Conservation (phyloP, 2,113 vertebrate species). For the Thymallus thymallus region DNA sequence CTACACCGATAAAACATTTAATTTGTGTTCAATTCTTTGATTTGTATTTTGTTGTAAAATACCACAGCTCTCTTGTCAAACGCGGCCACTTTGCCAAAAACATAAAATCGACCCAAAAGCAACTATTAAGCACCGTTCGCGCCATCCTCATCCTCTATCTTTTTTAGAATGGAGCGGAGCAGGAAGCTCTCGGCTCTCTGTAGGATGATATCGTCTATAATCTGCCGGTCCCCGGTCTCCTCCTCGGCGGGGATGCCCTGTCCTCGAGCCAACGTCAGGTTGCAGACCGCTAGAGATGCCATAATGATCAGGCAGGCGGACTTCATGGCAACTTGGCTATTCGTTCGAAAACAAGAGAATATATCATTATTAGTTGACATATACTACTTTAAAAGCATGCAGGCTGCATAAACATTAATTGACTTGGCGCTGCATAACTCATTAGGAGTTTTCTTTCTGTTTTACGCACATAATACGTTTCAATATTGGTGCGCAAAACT, state of each 20-base stretch:
- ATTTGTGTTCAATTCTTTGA: no score
- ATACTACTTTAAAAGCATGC: background rate
- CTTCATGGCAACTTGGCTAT: constrained; percentile 67
- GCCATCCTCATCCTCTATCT: constrained; percentile 71
- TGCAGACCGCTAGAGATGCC: constrained; percentile 68
- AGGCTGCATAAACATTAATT: background rate
- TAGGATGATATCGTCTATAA: constrained; percentile 72
- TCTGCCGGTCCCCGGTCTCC: constrained; percentile 55
- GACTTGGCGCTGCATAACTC: background rate
- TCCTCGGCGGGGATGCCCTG: constrained; percentile 64
- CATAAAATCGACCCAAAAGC: background rate
- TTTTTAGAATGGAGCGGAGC: constrained; percentile 75
- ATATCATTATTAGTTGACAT: background rate
- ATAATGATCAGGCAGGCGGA: constrained; percentile 71
- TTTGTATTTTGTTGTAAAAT: no score
- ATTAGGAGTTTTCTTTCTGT: background rate
- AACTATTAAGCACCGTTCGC: constrained; percentile 69
- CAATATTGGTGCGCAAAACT: background rate
- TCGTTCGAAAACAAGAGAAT: constrained; percentile 39
- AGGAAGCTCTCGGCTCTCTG: constrained; percentile 75
- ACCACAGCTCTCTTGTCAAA: no score
- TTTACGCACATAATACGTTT: background rate
- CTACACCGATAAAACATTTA: no score
- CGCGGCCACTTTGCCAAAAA: no score
- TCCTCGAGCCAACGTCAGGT: constrained; percentile 58